Evolutionary conservation across 2,888 invertebrate genomes (phyloP).

Genomic region (Euclidia mi): DNA sequence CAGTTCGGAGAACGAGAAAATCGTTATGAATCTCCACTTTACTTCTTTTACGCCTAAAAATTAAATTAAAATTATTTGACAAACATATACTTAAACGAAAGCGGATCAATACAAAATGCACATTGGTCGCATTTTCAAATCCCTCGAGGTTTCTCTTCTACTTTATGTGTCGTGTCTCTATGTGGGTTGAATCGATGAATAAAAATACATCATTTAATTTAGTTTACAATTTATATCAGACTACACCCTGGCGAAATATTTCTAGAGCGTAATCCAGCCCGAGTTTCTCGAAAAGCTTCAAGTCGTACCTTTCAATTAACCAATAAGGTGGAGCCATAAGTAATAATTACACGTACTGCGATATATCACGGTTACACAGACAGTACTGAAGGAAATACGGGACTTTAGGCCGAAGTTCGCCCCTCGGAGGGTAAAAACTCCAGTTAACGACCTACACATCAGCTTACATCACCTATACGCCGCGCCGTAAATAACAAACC

Average conservation of each 20-base stretch:
- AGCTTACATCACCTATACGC: constrained; percentile 27
- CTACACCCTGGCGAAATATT: background rate
- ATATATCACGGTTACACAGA: constrained; percentile 56
- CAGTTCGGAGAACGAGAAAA: too few species aligned
- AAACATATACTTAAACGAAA: too few species aligned
- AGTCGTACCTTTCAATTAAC: constrained; percentile 53
- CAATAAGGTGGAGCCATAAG: constrained; percentile 41
- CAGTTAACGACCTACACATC: constrained; percentile 51
- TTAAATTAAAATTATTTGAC: too few species aligned
- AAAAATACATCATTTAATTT: too few species aligned
- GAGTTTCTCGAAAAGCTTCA: constrained; percentile 26
- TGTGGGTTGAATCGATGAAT: too few species aligned
- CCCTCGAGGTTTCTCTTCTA: too few species aligned
- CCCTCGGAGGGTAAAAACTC: constrained; percentile 48
- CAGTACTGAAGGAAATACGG: constrained; percentile 57
- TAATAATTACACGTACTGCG: constrained; percentile 53
- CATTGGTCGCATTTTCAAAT: too few species aligned
- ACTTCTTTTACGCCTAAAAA: too few species aligned
- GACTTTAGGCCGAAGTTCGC: constrained; percentile 50
- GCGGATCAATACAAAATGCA: too few species aligned
- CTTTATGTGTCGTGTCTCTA: too few species aligned
- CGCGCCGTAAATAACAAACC: constrained; percentile 41
- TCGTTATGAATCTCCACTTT: too few species aligned
- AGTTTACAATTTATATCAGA: too few species aligned
- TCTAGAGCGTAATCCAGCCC: constrained; percentile 15